Conservation (phyloP, 2,113 vertebrate species). For the Solenodon paradoxus region DNA sequence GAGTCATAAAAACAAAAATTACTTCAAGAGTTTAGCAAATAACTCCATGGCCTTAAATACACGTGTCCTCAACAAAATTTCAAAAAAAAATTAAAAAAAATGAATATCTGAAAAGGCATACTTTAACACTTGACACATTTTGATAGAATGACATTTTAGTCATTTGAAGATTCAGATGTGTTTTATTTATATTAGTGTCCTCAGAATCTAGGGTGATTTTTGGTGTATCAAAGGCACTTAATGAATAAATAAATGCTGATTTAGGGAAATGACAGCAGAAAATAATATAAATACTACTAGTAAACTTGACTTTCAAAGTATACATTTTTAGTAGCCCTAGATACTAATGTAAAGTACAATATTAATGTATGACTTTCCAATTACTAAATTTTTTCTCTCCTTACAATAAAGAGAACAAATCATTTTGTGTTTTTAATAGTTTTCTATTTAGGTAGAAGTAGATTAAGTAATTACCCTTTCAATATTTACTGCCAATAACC, state of each 20-base stretch:
- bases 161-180: background rate
- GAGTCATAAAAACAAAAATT: slow-evolving; percentile 31
- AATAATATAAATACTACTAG: background rate
- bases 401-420: background rate
- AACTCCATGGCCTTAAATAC: background rate
- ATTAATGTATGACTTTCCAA: background rate
- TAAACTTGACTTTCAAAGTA: background rate
- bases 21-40: background rate
- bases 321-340: background rate
- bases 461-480: background rate
- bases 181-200: background rate
- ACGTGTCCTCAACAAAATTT: too few relatives aligned
- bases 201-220: background rate
- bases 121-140: background rate
- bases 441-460: background rate
- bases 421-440: background rate
- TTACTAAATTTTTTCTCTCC: background rate
- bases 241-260: background rate
- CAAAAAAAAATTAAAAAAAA: too few relatives aligned
- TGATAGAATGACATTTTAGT: background rate
- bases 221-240: background rate
- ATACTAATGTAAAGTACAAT: background rate
- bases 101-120: background rate
- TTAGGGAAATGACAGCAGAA: background rate
- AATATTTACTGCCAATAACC: background rate